These are phyloP conservation scores for Trematocara zebra DNA, from an alignment of 2,113 vertebrate genomes.

Conservation along the genomic window DNA sequence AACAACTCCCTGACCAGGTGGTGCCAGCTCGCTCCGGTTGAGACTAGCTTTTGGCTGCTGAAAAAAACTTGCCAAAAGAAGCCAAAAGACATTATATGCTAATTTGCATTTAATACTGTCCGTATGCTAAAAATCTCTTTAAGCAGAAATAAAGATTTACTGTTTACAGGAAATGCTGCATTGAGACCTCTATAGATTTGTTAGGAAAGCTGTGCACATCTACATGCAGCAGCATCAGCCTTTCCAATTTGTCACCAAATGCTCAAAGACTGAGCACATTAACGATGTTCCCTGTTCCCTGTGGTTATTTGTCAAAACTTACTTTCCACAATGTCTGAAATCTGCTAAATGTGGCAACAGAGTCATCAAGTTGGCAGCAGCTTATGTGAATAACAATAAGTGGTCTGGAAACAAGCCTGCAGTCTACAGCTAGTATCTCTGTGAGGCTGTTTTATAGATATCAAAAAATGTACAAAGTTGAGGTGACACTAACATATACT, in stretches of 20 bases:
- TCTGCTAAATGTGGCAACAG: not conserved
- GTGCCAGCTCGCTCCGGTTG: not conserved
- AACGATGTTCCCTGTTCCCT: not conserved
- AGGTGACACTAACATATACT: not conserved
- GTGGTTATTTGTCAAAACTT: constrained; percentile 6
- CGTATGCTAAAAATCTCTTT: not conserved
- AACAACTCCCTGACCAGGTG: constrained; percentile 1
- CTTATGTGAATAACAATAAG: not conserved
- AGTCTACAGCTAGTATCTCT: not conserved
- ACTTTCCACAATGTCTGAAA: not conserved
- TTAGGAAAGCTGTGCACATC: not conserved
- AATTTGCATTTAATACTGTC: constrained; percentile 19
- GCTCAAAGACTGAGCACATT: not conserved
- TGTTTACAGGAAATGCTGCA: not conserved
- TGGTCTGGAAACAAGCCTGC: not conserved
- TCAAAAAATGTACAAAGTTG: not conserved
- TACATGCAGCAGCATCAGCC: not conserved
- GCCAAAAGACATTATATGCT: constrained; percentile 13
- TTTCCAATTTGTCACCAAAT: not conserved
- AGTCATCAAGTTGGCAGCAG: not conserved
- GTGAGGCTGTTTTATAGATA: not conserved
- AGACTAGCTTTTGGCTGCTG: not conserved
- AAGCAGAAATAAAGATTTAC: not conserved
- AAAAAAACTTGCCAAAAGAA: not conserved
- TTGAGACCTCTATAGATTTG: not conserved